A percentile compares a stretch with the other conserved stretches of the same genome.
phyloP scores from a whole-genome alignment of 2,113 vertebrate genomes.

The Aspidoscelis tigris region DNA sequence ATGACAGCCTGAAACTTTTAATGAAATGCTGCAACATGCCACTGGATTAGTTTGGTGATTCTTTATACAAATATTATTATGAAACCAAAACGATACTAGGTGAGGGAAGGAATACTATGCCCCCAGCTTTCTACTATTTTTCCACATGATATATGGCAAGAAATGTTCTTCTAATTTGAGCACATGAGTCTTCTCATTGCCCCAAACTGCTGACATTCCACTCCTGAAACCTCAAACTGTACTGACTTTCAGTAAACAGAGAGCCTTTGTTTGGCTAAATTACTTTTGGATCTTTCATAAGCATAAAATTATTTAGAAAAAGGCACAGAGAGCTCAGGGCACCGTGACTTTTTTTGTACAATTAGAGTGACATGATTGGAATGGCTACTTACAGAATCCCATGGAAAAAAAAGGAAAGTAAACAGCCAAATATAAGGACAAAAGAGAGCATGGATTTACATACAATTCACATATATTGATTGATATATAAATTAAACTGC shows the following conservation, averaged over 20 bases:
- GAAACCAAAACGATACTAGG: neutral
- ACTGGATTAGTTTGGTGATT: conserved; percentile 15
- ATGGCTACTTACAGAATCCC: too few relatives aligned
- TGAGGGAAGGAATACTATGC: neutral
- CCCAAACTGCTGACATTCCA: neutral
- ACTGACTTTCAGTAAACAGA: neutral
- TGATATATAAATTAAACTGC: too few relatives aligned
- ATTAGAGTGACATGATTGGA: too few relatives aligned
- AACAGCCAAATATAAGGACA: too few relatives aligned
- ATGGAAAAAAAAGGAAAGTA: too few relatives aligned
- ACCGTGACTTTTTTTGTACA: neutral
- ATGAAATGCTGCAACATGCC: conserved; percentile 51
- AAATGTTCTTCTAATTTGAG: neutral
- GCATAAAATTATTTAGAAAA: neutral
- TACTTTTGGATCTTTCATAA: neutral
- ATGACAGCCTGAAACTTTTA: conserved; percentile 32
- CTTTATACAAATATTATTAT: conserved; percentile 46
- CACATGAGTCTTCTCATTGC: neutral
- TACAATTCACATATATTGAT: too few relatives aligned
- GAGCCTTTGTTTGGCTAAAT: neutral
- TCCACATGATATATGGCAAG: neutral
- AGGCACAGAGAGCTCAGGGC: neutral
- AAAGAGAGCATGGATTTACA: too few relatives aligned
- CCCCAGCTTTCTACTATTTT: accelerated
- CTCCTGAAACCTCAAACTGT: neutral